Evolutionary conservation across 2,888 invertebrate genomes (phyloP), one percentile per base, ranked within the genome.

Genomic region (Thyatira batis): DNA sequence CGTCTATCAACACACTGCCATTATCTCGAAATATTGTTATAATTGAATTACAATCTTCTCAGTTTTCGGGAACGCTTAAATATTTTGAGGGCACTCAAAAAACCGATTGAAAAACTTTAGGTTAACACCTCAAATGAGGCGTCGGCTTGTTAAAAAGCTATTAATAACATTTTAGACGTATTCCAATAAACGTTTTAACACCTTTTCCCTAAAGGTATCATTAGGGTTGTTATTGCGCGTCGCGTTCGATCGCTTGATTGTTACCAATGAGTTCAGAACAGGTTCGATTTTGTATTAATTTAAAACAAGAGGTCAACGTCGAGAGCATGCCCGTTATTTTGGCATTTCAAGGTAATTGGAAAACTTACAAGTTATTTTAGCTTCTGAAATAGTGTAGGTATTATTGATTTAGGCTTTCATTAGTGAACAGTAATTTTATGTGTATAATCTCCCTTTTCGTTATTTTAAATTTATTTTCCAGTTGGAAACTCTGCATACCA

Each of bases 171-270:
- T 87, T 85, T 84, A 82, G 85, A 85, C 79, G 84, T 81, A 86
- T 89, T 90, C 89, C 90, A 89, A 91, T 92, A 90, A 90, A 89
- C 83, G 87, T 85, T 91, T 89, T 91, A 89, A 91, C 91, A 91
- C 92, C 90, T 91, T 91, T 91, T 86, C 85, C 82, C 75, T 85
- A 70, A 78, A 84, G 85, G 84, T 91, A 90, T 91, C 85, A 91
- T 91, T 91, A 91, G 81, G 80, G 67, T 81, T 70, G 84, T 90
- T 89, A 89, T 87, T 85, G 82, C 78, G 68, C 67, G 73, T 71
- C 66, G 67, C 73, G 62, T 67, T 70, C 68, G 71, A 67, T 67
- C 56, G 64, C 75, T 78, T 80, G 72, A 63, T 70, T 71, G 73
- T 72, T 67, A 70, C 72, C 63, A 45, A 48, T 66, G 61, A 60